Conservation (phyloP, 2,797 vertebrate genomes). For the Phylloscopus collybita region DNA sequence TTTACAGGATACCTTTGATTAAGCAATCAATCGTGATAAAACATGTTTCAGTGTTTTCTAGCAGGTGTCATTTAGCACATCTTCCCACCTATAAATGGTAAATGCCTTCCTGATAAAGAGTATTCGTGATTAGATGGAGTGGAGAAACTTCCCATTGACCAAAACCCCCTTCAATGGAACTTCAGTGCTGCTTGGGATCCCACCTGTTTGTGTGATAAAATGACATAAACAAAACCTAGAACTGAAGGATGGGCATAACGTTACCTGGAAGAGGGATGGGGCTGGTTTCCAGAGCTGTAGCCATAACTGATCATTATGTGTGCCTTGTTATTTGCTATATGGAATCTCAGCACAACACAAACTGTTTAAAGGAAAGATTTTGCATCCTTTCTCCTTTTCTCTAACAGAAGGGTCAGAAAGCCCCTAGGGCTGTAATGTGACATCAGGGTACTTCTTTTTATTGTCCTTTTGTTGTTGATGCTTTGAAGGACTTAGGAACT, state of each 20-base stretch:
- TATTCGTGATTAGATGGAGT: neutral
- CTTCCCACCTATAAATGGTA: neutral
- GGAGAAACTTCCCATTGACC: neutral
- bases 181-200: neutral
- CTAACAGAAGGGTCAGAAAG: neutral
- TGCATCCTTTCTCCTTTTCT: neutral
- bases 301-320: fast-evolving
- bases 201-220: neutral
- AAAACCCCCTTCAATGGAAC: neutral
- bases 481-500: neutral
- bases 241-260: neutral
- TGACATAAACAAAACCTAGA: neutral
- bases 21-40: neutral
- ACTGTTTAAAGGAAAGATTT: neutral
- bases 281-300: neutral
- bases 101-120: neutral
- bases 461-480: neutral
- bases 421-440: neutral
- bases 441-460: neutral
- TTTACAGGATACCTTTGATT: neutral
- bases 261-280: neutral
- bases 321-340: neutral
- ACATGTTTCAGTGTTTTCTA: neutral
- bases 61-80: neutral
- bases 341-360: neutral